Evolutionary conservation across 1,140 invertebrate genomes (phyloP).

Genomic region (Homalodisca vitripennis): DNA sequence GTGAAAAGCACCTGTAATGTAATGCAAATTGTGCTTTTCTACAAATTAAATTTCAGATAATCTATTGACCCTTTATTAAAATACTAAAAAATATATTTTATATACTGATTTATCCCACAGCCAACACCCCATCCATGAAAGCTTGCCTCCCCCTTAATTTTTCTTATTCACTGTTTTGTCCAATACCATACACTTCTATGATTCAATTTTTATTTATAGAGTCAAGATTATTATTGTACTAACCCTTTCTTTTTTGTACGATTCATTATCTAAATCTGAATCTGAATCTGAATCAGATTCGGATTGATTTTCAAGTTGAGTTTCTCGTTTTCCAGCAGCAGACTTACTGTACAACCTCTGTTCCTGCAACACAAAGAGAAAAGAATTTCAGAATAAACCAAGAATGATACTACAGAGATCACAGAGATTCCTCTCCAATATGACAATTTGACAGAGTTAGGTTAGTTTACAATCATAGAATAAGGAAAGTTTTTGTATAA

Average conservation of each 20-base stretch:
- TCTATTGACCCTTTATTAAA: neutral
- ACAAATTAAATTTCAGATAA: too few relatives aligned
- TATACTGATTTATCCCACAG: neutral
- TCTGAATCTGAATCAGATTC: conserved; percentile 34
- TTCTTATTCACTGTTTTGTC: neutral
- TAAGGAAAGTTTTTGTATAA: too few relatives aligned
- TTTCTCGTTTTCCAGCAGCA: neutral
- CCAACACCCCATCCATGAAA: neutral
- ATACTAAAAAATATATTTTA: neutral
- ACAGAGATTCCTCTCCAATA: too few relatives aligned
- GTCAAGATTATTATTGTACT: neutral
- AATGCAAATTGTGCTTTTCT: too few relatives aligned
- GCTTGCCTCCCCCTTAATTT: neutral
- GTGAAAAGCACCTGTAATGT: too few relatives aligned
- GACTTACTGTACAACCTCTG: conserved; percentile 1
- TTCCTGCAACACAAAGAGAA: neutral
- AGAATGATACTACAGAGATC: too few relatives aligned
- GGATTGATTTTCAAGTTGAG: conserved; percentile 7
- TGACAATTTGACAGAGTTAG: too few relatives aligned
- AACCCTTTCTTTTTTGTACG: conserved; percentile 24
- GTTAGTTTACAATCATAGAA: too few relatives aligned
- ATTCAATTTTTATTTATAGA: neutral
- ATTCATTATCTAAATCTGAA: conserved; percentile 31
- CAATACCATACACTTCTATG: neutral
- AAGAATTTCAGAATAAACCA: too few relatives aligned